A percentile compares a stretch with the other conserved stretches of the same genome.
Conservation (phyloP, 2,888 invertebrate species). For the Anoplius nigerrimus region DNA sequence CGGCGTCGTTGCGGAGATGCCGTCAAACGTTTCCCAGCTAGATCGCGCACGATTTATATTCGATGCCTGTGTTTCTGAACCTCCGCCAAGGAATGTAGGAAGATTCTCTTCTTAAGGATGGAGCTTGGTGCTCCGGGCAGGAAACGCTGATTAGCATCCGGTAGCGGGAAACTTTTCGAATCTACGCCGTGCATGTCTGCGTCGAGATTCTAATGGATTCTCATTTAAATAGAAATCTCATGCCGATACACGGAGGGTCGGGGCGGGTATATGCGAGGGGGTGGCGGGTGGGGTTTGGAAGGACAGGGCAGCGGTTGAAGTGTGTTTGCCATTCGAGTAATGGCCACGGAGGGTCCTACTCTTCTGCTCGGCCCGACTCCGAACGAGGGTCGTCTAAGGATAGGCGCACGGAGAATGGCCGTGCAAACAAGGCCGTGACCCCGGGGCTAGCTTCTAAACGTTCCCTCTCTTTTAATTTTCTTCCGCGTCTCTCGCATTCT, state of each 20-base stretch:
- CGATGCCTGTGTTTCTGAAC: neutral
- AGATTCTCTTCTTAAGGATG: conserved; percentile 6
- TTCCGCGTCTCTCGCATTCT: conserved; percentile 16
- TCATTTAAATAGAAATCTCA: conserved; percentile 76
- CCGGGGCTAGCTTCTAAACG: conserved; percentile 29
- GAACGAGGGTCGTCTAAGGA: conserved; percentile 63
- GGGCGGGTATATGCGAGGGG: conserved; percentile 40
- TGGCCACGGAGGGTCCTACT: conserved; percentile 70
- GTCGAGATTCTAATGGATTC: conserved; percentile 74
- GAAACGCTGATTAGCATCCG: conserved; percentile 69
- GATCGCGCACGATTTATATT: no score
- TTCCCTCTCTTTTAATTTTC: conserved; percentile 37
- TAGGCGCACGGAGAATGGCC: conserved; percentile 69
- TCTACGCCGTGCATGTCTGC: conserved; percentile 62
- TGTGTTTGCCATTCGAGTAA: conserved; percentile 75
- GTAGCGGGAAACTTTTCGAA: conserved; percentile 57
- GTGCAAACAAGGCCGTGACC: conserved; percentile 70
- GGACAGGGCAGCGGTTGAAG: conserved; percentile 71
- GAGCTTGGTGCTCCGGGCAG: conserved; percentile 31
- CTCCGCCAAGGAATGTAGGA: neutral
- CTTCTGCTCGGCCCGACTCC: conserved; percentile 33
- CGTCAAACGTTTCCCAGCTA: no score
- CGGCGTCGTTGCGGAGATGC: neutral
- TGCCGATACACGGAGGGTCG: conserved; percentile 69
- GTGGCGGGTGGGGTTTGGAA: conserved; percentile 53